Percentiles rank a stretch among this genome's conserved stretches.
These are phyloP conservation scores for Tokudaia tokunoshimensis DNA, from an alignment of 2,797 vertebrate genomes.

Conservation along the genomic window DNA sequence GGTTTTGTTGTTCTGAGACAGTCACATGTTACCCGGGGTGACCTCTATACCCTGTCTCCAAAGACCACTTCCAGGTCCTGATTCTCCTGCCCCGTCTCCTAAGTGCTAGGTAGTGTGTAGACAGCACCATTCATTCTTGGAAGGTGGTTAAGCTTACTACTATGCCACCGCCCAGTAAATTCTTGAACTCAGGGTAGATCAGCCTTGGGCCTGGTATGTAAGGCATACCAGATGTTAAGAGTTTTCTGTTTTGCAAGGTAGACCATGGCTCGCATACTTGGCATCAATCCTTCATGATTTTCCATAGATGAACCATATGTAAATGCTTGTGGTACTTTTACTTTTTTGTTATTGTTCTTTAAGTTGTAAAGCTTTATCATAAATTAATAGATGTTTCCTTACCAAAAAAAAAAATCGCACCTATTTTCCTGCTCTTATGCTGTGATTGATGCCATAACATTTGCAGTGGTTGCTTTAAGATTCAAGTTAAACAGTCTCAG, in stretches of 20 bases:
- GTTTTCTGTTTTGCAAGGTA: neutral
- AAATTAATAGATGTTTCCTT: neutral
- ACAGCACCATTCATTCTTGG: neutral
- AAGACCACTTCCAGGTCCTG: neutral
- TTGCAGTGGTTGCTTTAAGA: neutral
- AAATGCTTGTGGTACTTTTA: neutral
- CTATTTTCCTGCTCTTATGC: neutral
- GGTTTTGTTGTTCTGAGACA: neutral
- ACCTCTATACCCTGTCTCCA: neutral
- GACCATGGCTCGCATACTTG: neutral
- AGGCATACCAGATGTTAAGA: neutral
- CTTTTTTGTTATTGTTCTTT: neutral
- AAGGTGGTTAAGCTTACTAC: neutral
- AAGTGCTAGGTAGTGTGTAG: neutral
- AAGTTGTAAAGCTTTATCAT: neutral
- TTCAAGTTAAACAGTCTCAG: neutral
- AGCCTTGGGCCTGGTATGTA: neutral
- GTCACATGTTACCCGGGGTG: neutral
- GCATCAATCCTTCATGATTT: neutral
- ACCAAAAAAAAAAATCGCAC: neutral
- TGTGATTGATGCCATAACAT: neutral
- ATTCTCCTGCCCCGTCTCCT: neutral
- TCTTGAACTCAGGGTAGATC: slow-evolving; percentile 14
- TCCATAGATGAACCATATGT: neutral
- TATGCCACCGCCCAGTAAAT: neutral